Evolutionary conservation across 92 coral and sea anemone genomes (phyloP), one percentile per base, ranked within the genome.

Genomic region (Paramuricea clavata): DNA sequence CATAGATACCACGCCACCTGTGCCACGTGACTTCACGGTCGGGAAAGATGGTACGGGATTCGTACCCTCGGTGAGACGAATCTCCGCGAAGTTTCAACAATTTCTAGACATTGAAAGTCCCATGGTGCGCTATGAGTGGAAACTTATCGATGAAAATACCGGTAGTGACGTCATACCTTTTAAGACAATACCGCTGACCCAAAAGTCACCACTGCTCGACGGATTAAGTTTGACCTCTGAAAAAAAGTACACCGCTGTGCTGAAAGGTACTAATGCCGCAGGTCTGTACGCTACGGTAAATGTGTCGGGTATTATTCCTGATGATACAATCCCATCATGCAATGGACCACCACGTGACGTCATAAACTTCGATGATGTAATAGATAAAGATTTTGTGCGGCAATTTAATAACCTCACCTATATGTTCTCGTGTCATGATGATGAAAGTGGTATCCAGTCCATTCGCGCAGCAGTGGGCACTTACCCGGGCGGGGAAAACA

Each of bases 71-170:
- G 34, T 90, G 30, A 90, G 90, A 69, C 91, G 94, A 34, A 93
- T 94, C 26, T 91, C 93, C 28, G 98, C 92, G 39, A 92, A 64
- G 54, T 95, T 87, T 54, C 87, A 67, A 22, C 79, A 78, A 17
- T 95, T 95, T 60, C 39, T 82, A n/a, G 98, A 95, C 78, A 33
- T 78, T 6, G 95, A 95, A 78, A 95, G 98, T 73, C 96, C 98
- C 49, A 79, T 95, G n/a, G 93, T 86, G 32, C 92, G 83, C 54
- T 95, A 94, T 77, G 98, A 94, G 41, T 95, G 98, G 98, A 89
- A 92, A 52, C 62, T 95, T 33, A 82, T 88, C 1, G 44, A 78
- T 28, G 80, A 87, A 60, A 80, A 69, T 23, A 72, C 83, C 59
- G 86, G 90, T 23, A 73, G 49, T 67, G 93, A 87, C 33, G 64